phyloP scores from a whole-genome alignment of 2,797 vertebrate genomes.

The Nyctalus aviator region DNA sequence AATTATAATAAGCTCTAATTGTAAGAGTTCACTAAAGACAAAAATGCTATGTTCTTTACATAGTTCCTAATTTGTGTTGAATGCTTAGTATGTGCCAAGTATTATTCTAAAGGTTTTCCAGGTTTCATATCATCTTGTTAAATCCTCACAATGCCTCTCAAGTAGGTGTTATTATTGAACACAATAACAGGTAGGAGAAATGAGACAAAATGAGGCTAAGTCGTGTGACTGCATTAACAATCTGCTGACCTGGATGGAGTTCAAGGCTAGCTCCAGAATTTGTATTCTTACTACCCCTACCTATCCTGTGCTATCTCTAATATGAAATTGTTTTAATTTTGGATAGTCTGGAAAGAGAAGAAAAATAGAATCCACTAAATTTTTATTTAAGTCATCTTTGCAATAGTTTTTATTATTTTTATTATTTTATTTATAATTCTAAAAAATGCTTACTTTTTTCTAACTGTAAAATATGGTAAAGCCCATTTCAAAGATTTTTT shows the following conservation, averaged over 20 bases:
- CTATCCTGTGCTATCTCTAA: background rate
- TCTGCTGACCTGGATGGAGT: background rate
- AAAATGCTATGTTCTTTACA: background rate
- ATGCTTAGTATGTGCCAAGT: background rate
- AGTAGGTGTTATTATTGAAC: background rate
- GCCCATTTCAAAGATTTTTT: background rate
- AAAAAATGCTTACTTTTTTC: background rate
- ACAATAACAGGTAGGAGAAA: background rate
- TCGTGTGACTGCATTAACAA: background rate
- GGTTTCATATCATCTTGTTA: background rate
- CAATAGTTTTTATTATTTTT: background rate
- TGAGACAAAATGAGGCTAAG: background rate
- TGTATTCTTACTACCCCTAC: background rate
- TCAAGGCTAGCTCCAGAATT: background rate
- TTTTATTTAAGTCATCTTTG: background rate
- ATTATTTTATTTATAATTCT: background rate
- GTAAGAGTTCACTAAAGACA: background rate
- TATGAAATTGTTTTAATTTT: conserved; percentile 18
- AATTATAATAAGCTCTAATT: background rate
- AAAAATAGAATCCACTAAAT: background rate
- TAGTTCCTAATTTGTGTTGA: background rate
- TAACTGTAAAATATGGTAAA: background rate
- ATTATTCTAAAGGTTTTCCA: background rate
- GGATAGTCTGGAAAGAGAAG: background rate
- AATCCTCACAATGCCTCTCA: background rate